Percentiles rank a stretch among this genome's conserved stretches.
Conservation (phyloP, 2,113 vertebrate genomes). For the Nothoprocta pentlandii region DNA sequence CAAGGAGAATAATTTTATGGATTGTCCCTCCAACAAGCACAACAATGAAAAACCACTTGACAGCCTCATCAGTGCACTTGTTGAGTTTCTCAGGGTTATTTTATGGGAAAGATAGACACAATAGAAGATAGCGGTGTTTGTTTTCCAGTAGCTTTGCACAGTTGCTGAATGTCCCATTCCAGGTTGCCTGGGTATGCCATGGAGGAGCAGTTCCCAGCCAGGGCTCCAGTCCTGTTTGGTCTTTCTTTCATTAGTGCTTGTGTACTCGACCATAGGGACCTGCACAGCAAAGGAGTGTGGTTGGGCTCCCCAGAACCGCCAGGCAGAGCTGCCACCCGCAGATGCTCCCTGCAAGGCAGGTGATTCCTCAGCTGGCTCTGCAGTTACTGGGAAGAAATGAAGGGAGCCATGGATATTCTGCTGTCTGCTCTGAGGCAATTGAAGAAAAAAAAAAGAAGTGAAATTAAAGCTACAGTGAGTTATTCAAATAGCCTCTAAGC, state of each 20-base stretch:
- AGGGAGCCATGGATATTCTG: neutral
- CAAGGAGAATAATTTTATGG: neutral
- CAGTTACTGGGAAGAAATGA: slow-evolving; percentile 12
- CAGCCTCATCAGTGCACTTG: slow-evolving; percentile 10
- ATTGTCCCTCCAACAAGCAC: neutral
- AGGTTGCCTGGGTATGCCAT: slow-evolving; percentile 66
- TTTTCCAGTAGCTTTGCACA: slow-evolving; percentile 41
- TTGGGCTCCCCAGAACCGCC: neutral
- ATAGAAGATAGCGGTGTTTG: slow-evolving; percentile 50
- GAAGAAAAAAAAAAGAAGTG: neutral
- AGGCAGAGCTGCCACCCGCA: neutral
- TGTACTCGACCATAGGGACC: slow-evolving; percentile 4
- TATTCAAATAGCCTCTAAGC: neutral
- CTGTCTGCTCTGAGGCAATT: neutral
- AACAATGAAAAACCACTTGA: neutral
- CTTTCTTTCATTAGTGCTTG: slow-evolving; percentile 39
- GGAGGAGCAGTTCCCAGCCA: slow-evolving; percentile 68
- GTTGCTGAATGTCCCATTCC: slow-evolving; percentile 52
- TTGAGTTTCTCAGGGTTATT: slow-evolving; percentile 48
- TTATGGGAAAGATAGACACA: slow-evolving; percentile 38
- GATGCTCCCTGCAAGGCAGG: slow-evolving; percentile 53
- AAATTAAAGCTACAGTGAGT: neutral
- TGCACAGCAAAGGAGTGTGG: slow-evolving; percentile 11
- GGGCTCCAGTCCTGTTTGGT: slow-evolving; percentile 61
- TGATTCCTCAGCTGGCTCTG: slow-evolving; percentile 37